Evolutionary conservation across 1,140 invertebrate genomes (phyloP), one percentile per base, ranked within the genome.

Genomic region (Phymorhynchus buccinoides): DNA sequence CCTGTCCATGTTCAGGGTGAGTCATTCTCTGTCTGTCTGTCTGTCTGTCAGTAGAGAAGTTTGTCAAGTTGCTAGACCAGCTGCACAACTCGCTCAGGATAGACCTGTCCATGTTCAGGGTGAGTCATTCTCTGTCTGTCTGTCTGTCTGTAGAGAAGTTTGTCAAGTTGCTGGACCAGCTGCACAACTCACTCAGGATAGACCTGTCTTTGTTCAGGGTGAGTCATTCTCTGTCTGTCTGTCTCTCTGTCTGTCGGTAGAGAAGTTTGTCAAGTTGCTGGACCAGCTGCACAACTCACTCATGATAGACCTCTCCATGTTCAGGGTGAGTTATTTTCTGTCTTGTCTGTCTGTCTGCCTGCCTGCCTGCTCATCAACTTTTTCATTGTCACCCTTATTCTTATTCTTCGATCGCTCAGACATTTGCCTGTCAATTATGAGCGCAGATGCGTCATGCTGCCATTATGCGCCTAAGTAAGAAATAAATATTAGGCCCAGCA

Each of bases 211-310:
- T 52, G 48, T 52, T 14, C 12, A 52, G 22, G 22, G 12, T 9
- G 2, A 14, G 48, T 52, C 12, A 22, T 7, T 62, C 27, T 14
- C n/a, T 62, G 56, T 62, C n/a, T 22, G 22, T 62, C n/a, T 22
- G 22, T 12, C 1, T 27, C 37, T 35, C 35, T 35, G 71, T 88
- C 89, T 93, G 80, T 95, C 99, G 98, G 99, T 99, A 96, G 99
- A 99, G 92, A 99, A 99, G 94, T 99, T 99, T 94, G 98, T 99
- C 0, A 99, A 99, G 93, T 94, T 99, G 35, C 94, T 99, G 89
- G 99, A 99, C 92, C 98, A 99, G 93, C 94, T 99, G 87, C 99
- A 99, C 95, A 99, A 99, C 92, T 99, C 98, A 0, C 94, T 99
- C 18, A 94, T 99, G 86, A 99, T 99, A 89, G 99, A 99, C 94